A percentile compares a stretch with the other conserved stretches of the same genome.
phyloP scores from a whole-genome alignment of 2,797 vertebrate species.

The Taenioides sp. region DNA sequence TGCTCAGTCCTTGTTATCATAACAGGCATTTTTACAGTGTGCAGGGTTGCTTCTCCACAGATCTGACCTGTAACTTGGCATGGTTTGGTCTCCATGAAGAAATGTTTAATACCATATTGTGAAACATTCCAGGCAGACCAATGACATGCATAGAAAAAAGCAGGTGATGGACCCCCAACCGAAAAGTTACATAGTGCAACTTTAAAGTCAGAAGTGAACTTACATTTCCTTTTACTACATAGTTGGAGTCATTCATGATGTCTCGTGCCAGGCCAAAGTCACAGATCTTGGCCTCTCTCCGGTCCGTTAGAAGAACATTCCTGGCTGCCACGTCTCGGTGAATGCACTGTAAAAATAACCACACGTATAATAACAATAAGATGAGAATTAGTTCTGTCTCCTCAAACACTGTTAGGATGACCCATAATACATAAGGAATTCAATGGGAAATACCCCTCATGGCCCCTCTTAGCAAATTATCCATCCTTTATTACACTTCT shows the following conservation, averaged over 20 bases:
- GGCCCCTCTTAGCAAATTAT: constrained; percentile 2
- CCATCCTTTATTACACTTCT: constrained; percentile 5
- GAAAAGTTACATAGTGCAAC: background rate
- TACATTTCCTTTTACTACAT: constrained; percentile 97
- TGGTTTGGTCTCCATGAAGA: too few relatives aligned
- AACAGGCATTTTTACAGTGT: too few relatives aligned
- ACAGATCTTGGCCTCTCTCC: constrained; percentile 91
- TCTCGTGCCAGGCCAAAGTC: constrained; percentile 97
- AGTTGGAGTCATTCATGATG: constrained; percentile 98
- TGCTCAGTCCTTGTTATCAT: too few relatives aligned
- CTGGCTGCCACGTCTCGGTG: constrained; percentile 95
- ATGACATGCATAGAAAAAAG: too few relatives aligned
- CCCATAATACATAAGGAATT: background rate
- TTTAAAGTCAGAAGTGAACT: constrained; percentile 30
- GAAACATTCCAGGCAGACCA: too few relatives aligned
- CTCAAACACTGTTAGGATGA: constrained; percentile 6
- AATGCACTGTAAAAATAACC: constrained; percentile 84
- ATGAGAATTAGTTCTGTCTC: background rate
- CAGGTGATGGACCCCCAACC: too few relatives aligned
- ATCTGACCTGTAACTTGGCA: too few relatives aligned
- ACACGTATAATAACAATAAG: background rate
- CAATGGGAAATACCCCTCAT: constrained; percentile 19
- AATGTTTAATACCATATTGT: too few relatives aligned
- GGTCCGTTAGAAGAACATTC: constrained; percentile 89
- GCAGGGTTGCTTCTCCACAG: too few relatives aligned